Evolutionary conservation across 2,113 vertebrate species (phyloP), one percentile per base, ranked within the genome.

Genomic region (Alethe castanea): DNA sequence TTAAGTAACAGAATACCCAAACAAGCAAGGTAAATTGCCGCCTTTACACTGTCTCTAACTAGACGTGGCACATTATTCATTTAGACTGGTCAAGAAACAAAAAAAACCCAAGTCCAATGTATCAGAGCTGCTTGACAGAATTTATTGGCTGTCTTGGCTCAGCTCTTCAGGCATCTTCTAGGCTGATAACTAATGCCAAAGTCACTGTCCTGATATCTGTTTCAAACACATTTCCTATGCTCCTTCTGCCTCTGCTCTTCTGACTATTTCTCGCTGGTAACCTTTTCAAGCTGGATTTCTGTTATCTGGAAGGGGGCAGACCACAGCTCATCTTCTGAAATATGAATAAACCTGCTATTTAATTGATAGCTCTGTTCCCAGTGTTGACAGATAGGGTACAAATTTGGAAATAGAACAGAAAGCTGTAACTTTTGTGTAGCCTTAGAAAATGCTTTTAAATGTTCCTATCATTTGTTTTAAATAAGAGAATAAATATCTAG

Each of bases 261-360:
- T 78, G 47, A 60, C 66, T 95, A 66, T 89, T 96, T 87, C 84
- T 80, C 84, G 78, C 94, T 92, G 91, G 78, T 95, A 96, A 96
- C 96, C 93, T 96, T 97, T 96, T 96, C 90, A 95, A 87, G 79
- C 71, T 93, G 74, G 64, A 93, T 96, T 96, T 93, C 87, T 90
- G 52, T 88, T 85, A 95, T 78, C 93, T 94, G 56, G 85, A 95
- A 90, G 26, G 36, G 91, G 38, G 53, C 86, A 94, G 72, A 82
- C 62, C 84, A 87, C 78, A 92, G 81, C 72, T 95, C 88, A 84
- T 89, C 57, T 79, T 92, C 82, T 92, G 87, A 94, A 96, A 94
- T 87, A 82, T 44, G 81, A 94, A 85, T 94, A 91, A 91, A 91
- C 14, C 38, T 47, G 15, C 47, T 62, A 18, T 90, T 93, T 93